Conservation (phyloP, 2,888 invertebrate species). For the Tipula unca region DNA sequence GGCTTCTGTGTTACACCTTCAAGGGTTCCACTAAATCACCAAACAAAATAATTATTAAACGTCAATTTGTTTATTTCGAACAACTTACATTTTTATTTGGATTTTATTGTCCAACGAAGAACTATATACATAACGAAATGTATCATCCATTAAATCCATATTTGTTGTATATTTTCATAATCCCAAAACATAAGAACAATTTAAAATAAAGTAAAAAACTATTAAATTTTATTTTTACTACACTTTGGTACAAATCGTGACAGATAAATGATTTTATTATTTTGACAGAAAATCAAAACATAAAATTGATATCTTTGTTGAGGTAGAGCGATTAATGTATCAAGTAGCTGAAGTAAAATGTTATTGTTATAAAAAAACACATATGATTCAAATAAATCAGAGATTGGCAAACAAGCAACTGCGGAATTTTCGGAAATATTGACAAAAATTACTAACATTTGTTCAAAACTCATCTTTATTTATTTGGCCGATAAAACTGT, state of each 20-base stretch:
- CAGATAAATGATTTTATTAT: conserved; percentile 1
- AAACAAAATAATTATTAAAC: conserved; percentile 23
- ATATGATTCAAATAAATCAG: background rate
- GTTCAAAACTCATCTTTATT: no score
- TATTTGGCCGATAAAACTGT: no score
- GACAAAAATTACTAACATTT: no score
- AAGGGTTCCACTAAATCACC: conserved; percentile 66
- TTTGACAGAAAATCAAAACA: background rate
- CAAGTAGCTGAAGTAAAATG: background rate
- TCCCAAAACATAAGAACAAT: background rate
- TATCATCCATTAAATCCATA: conserved; percentile 69
- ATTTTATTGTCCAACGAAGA: conserved; percentile 80
- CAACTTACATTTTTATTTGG: conserved; percentile 83
- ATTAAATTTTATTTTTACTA: background rate
- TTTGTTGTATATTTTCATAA: background rate
- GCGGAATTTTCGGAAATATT: no score
- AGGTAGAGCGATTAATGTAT: background rate
- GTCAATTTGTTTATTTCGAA: conserved; percentile 24
- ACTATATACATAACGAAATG: conserved; percentile 82
- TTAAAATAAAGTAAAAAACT: background rate
- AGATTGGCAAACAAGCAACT: background rate
- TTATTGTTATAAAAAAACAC: no score
- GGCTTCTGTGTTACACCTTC: conserved; percentile 84
- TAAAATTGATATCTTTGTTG: background rate
- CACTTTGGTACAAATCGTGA: background rate